These are phyloP conservation scores for Gibbula magus DNA, from an alignment of 2,888 invertebrate genomes.

Conservation along the genomic window DNA sequence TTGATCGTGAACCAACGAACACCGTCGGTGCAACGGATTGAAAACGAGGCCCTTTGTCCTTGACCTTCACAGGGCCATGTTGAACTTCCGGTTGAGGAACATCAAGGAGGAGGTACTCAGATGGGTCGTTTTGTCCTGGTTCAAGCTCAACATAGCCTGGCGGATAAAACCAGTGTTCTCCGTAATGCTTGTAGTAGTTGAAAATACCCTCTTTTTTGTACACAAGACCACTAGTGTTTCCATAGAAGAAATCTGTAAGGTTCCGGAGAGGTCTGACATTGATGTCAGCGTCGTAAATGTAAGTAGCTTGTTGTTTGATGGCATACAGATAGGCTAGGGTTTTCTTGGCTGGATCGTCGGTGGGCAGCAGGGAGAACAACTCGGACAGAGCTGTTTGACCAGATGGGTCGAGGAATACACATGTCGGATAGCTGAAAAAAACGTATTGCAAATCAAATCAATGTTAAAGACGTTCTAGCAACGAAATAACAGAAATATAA, in stretches of 20 bases:
- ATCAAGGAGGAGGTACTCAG: background rate
- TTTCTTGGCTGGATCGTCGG: background rate
- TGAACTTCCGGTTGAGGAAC: conserved; percentile 16
- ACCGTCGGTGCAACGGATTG: background rate
- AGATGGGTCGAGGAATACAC: background rate
- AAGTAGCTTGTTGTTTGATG: background rate
- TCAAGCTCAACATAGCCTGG: background rate
- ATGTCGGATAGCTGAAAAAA: background rate
- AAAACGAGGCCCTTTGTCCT: conserved; percentile 6
- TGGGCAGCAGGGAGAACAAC: background rate
- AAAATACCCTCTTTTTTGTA: background rate
- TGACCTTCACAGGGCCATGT: background rate
- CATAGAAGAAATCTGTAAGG: background rate
- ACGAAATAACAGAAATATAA: no score
- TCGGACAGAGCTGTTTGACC: background rate
- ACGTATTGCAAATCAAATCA: no score
- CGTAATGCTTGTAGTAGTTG: background rate
- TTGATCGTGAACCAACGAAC: background rate
- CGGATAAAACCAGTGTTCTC: background rate
- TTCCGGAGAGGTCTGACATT: background rate
- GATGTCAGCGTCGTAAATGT: conserved; percentile 9
- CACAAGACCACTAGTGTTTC: background rate
- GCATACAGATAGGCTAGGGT: conserved; percentile 8
- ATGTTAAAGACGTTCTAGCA: no score
- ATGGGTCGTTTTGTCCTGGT: background rate